Evolutionary conservation across 2,888 invertebrate genomes (phyloP).

Genomic region (Gerris lacustris): DNA sequence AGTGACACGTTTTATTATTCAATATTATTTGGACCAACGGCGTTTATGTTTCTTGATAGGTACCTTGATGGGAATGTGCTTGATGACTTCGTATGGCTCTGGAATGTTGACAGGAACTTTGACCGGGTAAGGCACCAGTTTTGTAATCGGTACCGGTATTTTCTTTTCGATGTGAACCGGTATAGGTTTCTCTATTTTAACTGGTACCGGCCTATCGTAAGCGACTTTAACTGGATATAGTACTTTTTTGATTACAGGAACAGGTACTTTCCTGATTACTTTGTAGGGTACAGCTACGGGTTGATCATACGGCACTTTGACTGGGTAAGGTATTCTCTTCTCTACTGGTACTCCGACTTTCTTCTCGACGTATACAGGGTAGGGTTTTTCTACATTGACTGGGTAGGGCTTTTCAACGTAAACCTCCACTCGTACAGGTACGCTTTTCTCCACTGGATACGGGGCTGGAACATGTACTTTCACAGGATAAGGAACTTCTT

Average conservation of each 20-base stretch:
- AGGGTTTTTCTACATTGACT: conserved; percentile 62
- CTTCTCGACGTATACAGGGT: conserved; percentile 62
- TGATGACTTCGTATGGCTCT: conserved; percentile 23
- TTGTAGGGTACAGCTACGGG: conserved; percentile 58
- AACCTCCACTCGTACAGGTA: conserved; percentile 55
- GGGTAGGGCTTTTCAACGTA: conserved; percentile 40
- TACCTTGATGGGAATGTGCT: conserved; percentile 23
- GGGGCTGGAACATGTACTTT: conserved; percentile 48
- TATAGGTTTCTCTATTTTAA: conserved; percentile 48
- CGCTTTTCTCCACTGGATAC: conserved; percentile 34
- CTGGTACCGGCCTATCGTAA: conserved; percentile 56
- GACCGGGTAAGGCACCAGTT: conserved; percentile 47
- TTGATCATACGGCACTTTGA: conserved; percentile 55
- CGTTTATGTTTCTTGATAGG: conserved; percentile 10
- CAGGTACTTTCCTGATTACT: conserved; percentile 50
- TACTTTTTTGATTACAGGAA: conserved; percentile 49
- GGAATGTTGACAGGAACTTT: conserved; percentile 36
- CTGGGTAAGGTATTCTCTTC: conserved; percentile 49
- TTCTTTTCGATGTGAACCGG: conserved; percentile 41
- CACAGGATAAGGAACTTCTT: conserved; percentile 48
- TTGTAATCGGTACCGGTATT: conserved; percentile 35
- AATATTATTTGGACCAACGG: neutral
- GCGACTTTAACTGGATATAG: conserved; percentile 59
- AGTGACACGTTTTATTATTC: neutral
- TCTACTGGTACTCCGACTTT: conserved; percentile 58